Evolutionary conservation across 2,113 vertebrate species (phyloP), one percentile per base, ranked within the genome.

Genomic region (Aegithalos caudatus): DNA sequence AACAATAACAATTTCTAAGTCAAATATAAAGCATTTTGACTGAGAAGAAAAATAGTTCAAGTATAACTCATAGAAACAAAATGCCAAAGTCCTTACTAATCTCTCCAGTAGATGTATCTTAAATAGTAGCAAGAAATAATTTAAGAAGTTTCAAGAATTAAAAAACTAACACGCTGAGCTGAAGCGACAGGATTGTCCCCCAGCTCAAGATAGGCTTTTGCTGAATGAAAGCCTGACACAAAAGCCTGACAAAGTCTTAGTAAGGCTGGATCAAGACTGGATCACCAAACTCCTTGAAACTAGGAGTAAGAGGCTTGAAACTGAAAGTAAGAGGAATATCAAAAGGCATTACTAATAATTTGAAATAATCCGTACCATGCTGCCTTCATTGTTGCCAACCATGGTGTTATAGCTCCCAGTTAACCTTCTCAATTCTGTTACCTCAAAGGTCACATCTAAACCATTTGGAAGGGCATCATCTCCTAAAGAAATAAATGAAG

Each of bases 331-430:
- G 20, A 72, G 19, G 6, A 61, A 4, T 29, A 71, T 40, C n/a
- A 73, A 70, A 87, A 69, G 15, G 24, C 42, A 54, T 69, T 40
- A 38, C 37, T 20, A 77, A 56, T 50, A 58, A 65, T 47, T 88
- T 71, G 11, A 90, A 86, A 48, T 7, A 11, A 48, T 7, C 14
- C 95, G 17, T 98, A 99, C 99, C 99, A 99, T 99, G 79, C 99
- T 99, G 91, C 99, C 99, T 97, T 99, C 99, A 5, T 99, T 99
- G 97, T 99, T 99, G 76, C 99, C 99, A 35, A 99, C 99, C 99
- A 99, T 99, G 29, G 99, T 99, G 97, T 99, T 99, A 88, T 99
- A 99, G 87, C 99, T 99, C 84, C 99, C 99, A 1, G 99, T 99
- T 58, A 99, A 77, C 56, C 99, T 98, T 96, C 99, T 98, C n/a